These are phyloP conservation scores for Nomada fucata DNA, from an alignment of 2,888 invertebrate genomes.

Conservation along the genomic window DNA sequence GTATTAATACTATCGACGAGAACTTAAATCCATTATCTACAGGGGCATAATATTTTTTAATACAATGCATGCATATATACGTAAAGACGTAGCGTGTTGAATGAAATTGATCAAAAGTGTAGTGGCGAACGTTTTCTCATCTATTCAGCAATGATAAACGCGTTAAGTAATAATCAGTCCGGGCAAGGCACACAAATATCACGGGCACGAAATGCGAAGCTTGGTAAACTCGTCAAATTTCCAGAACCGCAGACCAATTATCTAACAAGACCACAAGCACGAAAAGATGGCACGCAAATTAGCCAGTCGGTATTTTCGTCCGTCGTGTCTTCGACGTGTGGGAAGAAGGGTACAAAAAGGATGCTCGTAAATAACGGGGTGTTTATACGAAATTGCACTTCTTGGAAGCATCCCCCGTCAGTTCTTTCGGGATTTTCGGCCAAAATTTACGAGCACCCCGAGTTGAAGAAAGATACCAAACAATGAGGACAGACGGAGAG, in stretches of 20 bases:
- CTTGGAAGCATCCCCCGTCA: constrained; percentile 71
- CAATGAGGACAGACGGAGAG: constrained; percentile 13
- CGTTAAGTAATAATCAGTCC: too few species aligned
- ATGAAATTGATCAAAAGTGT: too few species aligned
- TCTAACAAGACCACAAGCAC: constrained; percentile 5
- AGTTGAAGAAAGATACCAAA: constrained; percentile 39
- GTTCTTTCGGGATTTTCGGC: constrained; percentile 61
- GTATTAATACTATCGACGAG: too few species aligned
- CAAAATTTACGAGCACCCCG: constrained; percentile 74
- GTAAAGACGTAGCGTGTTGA: too few species aligned
- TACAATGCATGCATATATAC: too few species aligned
- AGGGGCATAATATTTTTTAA: too few species aligned
- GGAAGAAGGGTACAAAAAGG: constrained; percentile 40
- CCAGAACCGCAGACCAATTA: neutral
- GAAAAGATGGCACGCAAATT: constrained; percentile 39
- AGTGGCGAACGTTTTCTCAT: too few species aligned
- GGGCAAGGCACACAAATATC: too few species aligned
- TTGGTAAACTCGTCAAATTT: neutral
- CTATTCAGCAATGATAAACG: too few species aligned
- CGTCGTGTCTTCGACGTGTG: constrained; percentile 26
- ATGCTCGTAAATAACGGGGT: constrained; percentile 77
- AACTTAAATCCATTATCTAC: too few species aligned
- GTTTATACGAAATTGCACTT: constrained; percentile 79
- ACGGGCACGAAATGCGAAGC: neutral
- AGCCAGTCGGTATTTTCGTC: constrained; percentile 20